Evolutionary conservation across 2,113 vertebrate genomes (phyloP).

Genomic region (Bambusicola thoracicus): DNA sequence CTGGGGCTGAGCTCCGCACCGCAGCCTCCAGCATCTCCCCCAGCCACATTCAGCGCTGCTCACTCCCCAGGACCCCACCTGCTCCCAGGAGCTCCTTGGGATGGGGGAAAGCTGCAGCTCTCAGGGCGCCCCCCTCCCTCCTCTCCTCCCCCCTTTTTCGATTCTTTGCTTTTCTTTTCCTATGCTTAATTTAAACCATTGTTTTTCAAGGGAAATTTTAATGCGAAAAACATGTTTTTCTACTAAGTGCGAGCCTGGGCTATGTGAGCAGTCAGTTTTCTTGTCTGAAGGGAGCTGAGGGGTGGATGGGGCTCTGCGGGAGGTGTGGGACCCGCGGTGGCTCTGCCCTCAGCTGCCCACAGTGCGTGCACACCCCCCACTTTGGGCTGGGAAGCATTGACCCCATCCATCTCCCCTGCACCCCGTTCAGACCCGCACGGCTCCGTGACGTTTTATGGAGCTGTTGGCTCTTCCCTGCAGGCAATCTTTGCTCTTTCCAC

Average conservation of each 20-base stretch:
- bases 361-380: neutral
- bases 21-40: neutral
- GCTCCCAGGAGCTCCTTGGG: neutral
- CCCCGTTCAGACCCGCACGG: neutral
- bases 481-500: neutral
- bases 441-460: fast-evolving
- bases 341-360: neutral
- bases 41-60: fast-evolving
- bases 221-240: constrained; percentile 66
- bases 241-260: neutral
- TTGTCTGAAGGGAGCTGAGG: neutral
- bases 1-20: fast-evolving
- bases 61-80: neutral
- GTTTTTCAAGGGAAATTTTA: constrained; percentile 62
- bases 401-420: neutral
- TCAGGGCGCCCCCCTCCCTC: neutral
- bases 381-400: neutral
- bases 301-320: fast-evolving
- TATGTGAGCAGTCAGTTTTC: neutral
- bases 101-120: neutral
- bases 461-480: constrained; percentile 26
- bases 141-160: neutral
- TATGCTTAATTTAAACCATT: constrained; percentile 47
- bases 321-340: neutral
- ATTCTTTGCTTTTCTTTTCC: neutral